Evolutionary conservation across 2,113 vertebrate genomes (phyloP), one percentile per base, ranked within the genome.

Genomic region (Lagenorhynchus albirostris): DNA sequence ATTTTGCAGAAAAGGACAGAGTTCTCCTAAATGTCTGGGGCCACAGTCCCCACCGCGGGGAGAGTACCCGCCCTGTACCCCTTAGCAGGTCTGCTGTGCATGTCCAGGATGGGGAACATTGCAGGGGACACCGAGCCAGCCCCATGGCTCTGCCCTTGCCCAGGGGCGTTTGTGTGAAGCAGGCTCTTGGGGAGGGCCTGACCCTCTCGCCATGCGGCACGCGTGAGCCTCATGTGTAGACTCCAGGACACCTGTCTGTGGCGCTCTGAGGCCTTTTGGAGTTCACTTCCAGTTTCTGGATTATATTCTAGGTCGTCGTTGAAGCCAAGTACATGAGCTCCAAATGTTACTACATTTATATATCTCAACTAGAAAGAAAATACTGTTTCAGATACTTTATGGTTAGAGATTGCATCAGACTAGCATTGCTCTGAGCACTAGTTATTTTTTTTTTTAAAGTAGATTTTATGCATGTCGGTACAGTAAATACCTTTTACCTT

Each of bases 171-270:
- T 23, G 13, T 38, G 38, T 47, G 38, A 21, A 33, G 14, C 36
- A 13, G 65, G 41, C 33, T n/a, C 3, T n/a, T 2, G 4, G 58
- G 25, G 80, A 84, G 36, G 71, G 23, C 55, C 41, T 25, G 18
- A 20, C 3, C 0, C 14, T 3, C n/a, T 14, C 36, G 17, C 62
- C 26, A 2, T 1, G n/a, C 62, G 21, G 1, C 0, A 0, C 29
- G 1, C 4, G 0, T 6, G 44, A 50, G 33, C 25, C 44, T 18
- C 10, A 41, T 3, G 29, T 1, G 0, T 25, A 38, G 14, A 21
- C n/a, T 47, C 47, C 6, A 20, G 20, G 4, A 33, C 41, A 1
- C 33, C 76, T 84, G 14, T 55, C 41, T 68, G 41, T 25, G 31
- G 67, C 44, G 20, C 20, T 41, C 71, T 70, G 29, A 85, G 58